Evolutionary conservation across 2,113 vertebrate species (phyloP).

Genomic region (Mus spicilegus): DNA sequence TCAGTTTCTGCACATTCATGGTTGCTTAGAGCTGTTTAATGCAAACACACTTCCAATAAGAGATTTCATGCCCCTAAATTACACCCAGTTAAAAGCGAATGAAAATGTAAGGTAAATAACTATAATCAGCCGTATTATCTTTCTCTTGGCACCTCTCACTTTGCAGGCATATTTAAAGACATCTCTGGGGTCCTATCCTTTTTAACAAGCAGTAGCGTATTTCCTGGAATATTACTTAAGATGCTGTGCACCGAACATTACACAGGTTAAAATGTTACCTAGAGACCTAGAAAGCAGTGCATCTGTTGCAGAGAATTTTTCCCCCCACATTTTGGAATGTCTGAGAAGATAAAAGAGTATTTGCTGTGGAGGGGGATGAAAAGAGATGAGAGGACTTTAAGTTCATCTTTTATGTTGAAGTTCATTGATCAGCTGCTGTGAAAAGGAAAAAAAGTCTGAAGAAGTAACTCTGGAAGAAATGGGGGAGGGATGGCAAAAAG

Average conservation of each 20-base stretch:
- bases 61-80: constrained; percentile 93
- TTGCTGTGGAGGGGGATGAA: constrained; percentile 74
- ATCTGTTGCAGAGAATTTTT: constrained; percentile 80
- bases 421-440: constrained; percentile 68
- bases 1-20: constrained; percentile 91
- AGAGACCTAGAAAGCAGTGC: constrained; percentile 86
- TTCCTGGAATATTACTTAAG: constrained; percentile 90
- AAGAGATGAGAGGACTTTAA: constrained; percentile 76
- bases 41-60: constrained; percentile 92
- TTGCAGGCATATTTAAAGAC: constrained; percentile 91
- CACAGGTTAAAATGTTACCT: constrained; percentile 91
- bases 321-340: constrained; percentile 77
- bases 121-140: constrained; percentile 93
- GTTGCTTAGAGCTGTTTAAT: constrained; percentile 92
- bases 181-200: constrained; percentile 91
- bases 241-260: constrained; percentile 87
- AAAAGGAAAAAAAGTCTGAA: constrained; percentile 52
- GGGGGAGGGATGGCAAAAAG: background rate
- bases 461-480: constrained; percentile 70
- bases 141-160: constrained; percentile 91
- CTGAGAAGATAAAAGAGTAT: constrained; percentile 82
- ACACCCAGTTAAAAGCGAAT: constrained; percentile 92
- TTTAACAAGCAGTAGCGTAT: constrained; percentile 89
- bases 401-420: constrained; percentile 64
- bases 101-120: constrained; percentile 94